Evolutionary conservation across 2,888 invertebrate genomes (phyloP), one percentile per base, ranked within the genome.

Genomic region (Cryptosula pallasiana): DNA sequence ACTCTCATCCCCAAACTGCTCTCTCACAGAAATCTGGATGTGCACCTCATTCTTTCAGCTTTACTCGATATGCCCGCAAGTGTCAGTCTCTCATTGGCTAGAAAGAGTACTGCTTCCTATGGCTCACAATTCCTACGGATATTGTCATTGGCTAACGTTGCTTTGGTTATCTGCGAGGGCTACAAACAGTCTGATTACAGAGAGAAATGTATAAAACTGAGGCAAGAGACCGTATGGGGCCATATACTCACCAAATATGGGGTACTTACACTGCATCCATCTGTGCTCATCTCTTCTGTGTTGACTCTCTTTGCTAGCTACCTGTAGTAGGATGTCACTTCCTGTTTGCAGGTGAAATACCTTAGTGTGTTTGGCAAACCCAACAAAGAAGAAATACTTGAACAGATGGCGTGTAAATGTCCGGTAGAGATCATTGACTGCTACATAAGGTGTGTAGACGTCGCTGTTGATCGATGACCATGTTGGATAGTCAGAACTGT

Each of bases 211-310:
- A 2, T 63, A 3, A 13, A 16, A 3, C 27, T 63, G 29, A 25
- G 32, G n/a, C 27, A 27, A 34, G 63, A 63, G 63, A 32, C 63
- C n/a, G 32, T 63, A 5, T 63, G 63, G 63, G 63, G 63, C 63
- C 32, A 63, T 27, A 13, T 63, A 32, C 63, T 63, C 34, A 34
- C 25, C n/a, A 63, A 63, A 32, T 34, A 27, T 34, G 63, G 63
- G 32, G 63, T 63, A 32, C 25, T 27, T 63, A 5, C 20, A 45
- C 20, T 45, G 45, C 45, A 45, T 45, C 45, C 5, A 13, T 45
- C 45, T 45, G 20, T 45, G 45, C 45, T 45, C 20, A 45, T 45
- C 20, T 45, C 45, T 45, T 45, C 20, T 5, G 5, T 45, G n/a
- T n/a, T n/a, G n/a, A n/a, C n/a, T n/a, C n/a, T n/a, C n/a, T n/a